Conservation (phyloP, 2,888 invertebrate genomes). For the Andrena flavipes region DNA sequence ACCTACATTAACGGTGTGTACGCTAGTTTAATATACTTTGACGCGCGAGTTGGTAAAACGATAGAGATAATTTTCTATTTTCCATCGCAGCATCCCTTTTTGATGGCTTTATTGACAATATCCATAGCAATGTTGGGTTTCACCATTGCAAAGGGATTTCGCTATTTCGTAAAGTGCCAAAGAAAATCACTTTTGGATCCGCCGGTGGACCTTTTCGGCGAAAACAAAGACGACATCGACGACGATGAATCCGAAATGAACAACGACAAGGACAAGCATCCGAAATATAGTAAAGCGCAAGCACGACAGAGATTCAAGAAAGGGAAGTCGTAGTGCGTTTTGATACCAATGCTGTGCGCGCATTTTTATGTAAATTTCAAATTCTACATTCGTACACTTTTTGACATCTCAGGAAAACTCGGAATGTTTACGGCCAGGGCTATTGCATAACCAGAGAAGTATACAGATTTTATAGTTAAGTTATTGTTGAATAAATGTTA, state of each 20-base stretch:
- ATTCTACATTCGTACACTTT: constrained; percentile 37
- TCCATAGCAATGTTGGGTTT: constrained; percentile 89
- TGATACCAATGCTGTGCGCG: constrained; percentile 22
- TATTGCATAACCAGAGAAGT: constrained; percentile 25
- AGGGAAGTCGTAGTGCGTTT: constrained; percentile 87
- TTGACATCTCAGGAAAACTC: constrained; percentile 35
- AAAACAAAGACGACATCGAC: constrained; percentile 75
- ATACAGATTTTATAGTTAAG: constrained; percentile 40
- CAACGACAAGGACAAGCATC: constrained; percentile 79
- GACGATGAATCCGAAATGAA: constrained; percentile 70
- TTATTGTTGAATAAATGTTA: constrained; percentile 44
- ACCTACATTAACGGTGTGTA: constrained; percentile 88
- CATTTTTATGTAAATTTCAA: constrained; percentile 32
- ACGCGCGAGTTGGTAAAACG: not conserved
- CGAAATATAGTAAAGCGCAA: constrained; percentile 90
- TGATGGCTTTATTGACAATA: constrained; percentile 90
- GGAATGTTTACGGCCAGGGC: constrained; percentile 24
- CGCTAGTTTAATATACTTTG: constrained; percentile 13
- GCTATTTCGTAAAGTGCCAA: constrained; percentile 86
- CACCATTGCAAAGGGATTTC: constrained; percentile 87
- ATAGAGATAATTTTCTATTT: constrained; percentile 30
- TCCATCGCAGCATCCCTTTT: constrained; percentile 88
- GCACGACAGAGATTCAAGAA: constrained; percentile 91
- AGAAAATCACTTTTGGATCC: constrained; percentile 86
- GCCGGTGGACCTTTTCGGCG: constrained; percentile 85